Evolutionary conservation across 2,888 invertebrate species (phyloP).

Genomic region (Thymelicus sylvestris): DNA sequence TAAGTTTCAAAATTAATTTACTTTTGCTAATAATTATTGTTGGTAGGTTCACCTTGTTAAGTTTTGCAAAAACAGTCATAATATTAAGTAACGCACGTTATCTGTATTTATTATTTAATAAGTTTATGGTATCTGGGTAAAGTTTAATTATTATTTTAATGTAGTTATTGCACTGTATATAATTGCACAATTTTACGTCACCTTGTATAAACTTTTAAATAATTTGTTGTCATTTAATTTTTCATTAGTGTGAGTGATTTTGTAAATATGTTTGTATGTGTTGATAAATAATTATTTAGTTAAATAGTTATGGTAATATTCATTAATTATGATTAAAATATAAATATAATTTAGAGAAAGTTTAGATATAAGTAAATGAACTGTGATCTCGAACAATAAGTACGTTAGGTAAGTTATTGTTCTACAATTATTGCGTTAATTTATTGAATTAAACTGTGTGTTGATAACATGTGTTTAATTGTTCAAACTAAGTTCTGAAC

Average conservation of each 20-base stretch:
- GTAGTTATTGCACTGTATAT: constrained; percentile 35
- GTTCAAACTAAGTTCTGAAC: constrained; percentile 55
- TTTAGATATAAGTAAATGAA: constrained; percentile 38
- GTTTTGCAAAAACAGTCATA: constrained; percentile 24
- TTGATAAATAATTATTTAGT: too few species aligned
- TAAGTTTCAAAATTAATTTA: too few species aligned
- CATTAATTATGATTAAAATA: too few species aligned
- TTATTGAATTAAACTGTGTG: constrained; percentile 51
- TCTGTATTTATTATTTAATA: constrained; percentile 11
- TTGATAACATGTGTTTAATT: constrained; percentile 38
- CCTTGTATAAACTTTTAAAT: constrained; percentile 25
- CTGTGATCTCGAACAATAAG: constrained; percentile 83
- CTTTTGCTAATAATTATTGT: too few species aligned
- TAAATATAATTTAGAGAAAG: constrained; percentile 5
- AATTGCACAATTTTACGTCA: constrained; percentile 34
- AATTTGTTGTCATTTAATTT: constrained; percentile 1
- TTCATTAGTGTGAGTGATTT: background rate
- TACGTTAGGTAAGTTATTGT: constrained; percentile 77
- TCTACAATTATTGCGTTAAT: constrained; percentile 49
- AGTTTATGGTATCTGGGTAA: constrained; percentile 18
- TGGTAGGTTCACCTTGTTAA: constrained; percentile 14
- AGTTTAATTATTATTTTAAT: constrained; percentile 17
- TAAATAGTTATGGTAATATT: too few species aligned
- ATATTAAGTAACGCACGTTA: background rate
- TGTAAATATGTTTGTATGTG: constrained; percentile 6